Evolutionary conservation across 2,888 invertebrate species (phyloP), one percentile per base, ranked within the genome.

Genomic region (Alitta virens): DNA sequence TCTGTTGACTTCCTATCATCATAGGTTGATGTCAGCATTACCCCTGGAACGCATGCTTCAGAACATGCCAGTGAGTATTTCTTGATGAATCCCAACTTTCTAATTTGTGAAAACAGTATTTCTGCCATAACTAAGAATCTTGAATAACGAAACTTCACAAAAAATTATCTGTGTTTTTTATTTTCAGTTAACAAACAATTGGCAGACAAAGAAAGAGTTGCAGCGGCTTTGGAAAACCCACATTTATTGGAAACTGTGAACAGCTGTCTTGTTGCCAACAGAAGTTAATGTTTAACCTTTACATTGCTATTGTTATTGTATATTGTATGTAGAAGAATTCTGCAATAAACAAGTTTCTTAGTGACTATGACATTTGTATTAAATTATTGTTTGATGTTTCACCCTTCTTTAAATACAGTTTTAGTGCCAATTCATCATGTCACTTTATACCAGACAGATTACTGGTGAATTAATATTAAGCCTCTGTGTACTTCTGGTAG

Each of bases 161-260:
- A 54, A 12, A 26, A n/a, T n/a, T 40, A 9, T 56, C n/a, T 24
- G 21, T 56, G 25, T 16, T 56, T 16, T 26, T 57, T 46, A 7
- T 54, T 75, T 78, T 56, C 75, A 80, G 92, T 99, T 1, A 99
- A 99, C 82, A 97, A 99, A 77, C 99, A 99, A 77, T 84, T 99
- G 23, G 94, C 93, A 0, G 99, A 99, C 79, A 99, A 99, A 79
- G 99, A 99, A 81, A 84, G 99, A 68, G 94, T 99, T 0, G 95
- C 97, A 0, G 99, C 99, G 0, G 98, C 99, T 0, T 84, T 98
- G 66, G 99, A 99, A 82, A 99, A 99, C 80, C 86, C 87, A 23
- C 91, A 94, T 77, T 84, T 99, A 0, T 87, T 96, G 40, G 89
- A 91, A 80, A 94, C 97, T 16, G 94, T 99, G 5, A 97, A 98